These are phyloP conservation scores for Sinocyclocheilus grahami DNA, from an alignment of 2,113 vertebrate species.

Conservation along the genomic window DNA sequence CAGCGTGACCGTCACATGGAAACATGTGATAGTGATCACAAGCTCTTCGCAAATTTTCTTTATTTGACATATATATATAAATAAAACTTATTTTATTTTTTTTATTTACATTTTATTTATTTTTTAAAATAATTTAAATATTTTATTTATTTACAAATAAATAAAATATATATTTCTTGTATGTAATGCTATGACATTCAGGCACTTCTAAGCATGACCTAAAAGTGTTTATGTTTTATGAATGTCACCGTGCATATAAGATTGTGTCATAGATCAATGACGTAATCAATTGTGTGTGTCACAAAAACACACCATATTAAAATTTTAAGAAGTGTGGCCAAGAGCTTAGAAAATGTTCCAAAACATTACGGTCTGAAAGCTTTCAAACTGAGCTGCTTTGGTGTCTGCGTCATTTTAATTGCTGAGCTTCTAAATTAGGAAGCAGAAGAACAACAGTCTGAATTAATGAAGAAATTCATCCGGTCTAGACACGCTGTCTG, in stretches of 20 bases:
- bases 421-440: slow-evolving; percentile 27
- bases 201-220: neutral
- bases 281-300: neutral
- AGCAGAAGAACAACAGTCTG: slow-evolving; percentile 47
- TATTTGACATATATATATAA: too few relatives aligned
- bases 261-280: neutral
- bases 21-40: too few relatives aligned
- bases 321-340: neutral
- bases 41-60: too few relatives aligned
- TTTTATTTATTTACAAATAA: neutral
- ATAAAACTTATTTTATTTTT: too few relatives aligned
- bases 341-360: slow-evolving; percentile 1
- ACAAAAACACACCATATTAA: neutral
- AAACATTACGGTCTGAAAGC: neutral
- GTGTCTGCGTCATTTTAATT: slow-evolving; percentile 10
- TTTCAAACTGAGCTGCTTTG: slow-evolving; percentile 11
- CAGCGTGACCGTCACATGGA: too few relatives aligned
- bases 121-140: too few relatives aligned
- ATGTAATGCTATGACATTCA: neutral
- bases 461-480: slow-evolving; percentile 63
- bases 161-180: neutral
- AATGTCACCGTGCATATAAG: neutral
- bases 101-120: too few relatives aligned
- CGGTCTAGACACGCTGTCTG: slow-evolving; percentile 62
- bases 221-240: neutral